Base-by-base conservation (phyloP, 1,140 invertebrate genomes). In the Dreissena polymorpha region DNA sequence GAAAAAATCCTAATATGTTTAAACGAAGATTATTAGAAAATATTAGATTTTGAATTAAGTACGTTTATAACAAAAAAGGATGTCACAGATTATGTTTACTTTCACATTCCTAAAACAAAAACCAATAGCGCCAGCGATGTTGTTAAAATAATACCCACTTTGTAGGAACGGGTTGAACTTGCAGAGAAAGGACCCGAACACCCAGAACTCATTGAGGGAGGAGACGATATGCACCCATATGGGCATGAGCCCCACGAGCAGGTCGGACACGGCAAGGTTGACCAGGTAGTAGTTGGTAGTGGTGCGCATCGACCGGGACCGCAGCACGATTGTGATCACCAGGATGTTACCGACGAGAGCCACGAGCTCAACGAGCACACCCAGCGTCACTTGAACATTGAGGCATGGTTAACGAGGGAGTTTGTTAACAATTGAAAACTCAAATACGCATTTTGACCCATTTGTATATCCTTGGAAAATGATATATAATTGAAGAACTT, bases 201-300 rank as follows among this genome's bases (percentile, higher is more conserved):
- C 87, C 89, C 90, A 92, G 39, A 88, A 90, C 53, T 91, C 86
- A 8, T 87, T 91, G 25, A 92, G 68, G 73, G 89, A 85, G 63
- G 88, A 86, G 5, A 93, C 84, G 23, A 91, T 63, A 76, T 93
- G 82, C 18, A 94, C 92, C 85, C 90, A 91, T 21, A 88, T 93
- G n/a, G 93, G 93, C 60, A 91, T 92, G 5, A 92, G 64, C 0
- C 92, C 93, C 10, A 94, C 92, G 39, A 91, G 57, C 39, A 92
- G 80, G 69, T 92, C 91, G 0, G 89, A 88, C 53, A 99, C 94
- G 7, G 98, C 97, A 88, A 99, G 94, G 90, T 96, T 97, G 91
- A 97, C 98, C 65, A 99, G 94, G 91, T 98, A 98, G 89, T 96
- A 98, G 91, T 98, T 99, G 25, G 94, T 95, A 10, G 94, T 93